These are phyloP conservation scores for Pentalonia nigronervosa DNA, from an alignment of 1,140 invertebrate genomes.

Conservation along the genomic window DNA sequence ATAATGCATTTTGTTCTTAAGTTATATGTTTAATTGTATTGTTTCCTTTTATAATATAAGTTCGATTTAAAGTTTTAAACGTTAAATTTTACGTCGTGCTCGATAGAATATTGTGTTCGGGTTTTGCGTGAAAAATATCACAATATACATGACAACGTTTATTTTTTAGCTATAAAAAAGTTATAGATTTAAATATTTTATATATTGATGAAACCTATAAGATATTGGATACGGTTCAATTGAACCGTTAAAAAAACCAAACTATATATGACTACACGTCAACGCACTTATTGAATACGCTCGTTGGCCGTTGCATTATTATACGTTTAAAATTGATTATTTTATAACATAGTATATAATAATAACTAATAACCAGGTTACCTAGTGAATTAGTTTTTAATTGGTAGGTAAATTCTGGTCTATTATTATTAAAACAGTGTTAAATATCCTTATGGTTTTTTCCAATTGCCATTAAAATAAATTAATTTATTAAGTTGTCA, in stretches of 20 bases:
- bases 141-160: background rate
- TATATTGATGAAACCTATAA: background rate
- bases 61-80: background rate
- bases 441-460: background rate
- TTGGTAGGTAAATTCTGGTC: background rate
- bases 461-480: background rate
- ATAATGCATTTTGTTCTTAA: background rate
- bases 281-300: background rate
- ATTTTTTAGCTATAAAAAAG: constrained; percentile 4
- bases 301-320: background rate
- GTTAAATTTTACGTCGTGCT: background rate
- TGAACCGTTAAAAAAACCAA: constrained; percentile 20
- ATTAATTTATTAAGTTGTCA: background rate
- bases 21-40: background rate
- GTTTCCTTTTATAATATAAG: background rate
- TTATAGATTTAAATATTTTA: constrained; percentile 2
- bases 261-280: constrained; percentile 19
- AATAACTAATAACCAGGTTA: background rate
- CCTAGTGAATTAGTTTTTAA: constrained; percentile 4
- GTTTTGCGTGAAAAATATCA: background rate
- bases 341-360: background rate
- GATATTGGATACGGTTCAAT: constrained; percentile 8
- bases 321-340: constrained; percentile 14
- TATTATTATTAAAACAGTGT: background rate
- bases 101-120: background rate